These are phyloP conservation scores for Tiliacea aurago DNA, from an alignment of 2,888 invertebrate genomes.

Conservation along the genomic window DNA sequence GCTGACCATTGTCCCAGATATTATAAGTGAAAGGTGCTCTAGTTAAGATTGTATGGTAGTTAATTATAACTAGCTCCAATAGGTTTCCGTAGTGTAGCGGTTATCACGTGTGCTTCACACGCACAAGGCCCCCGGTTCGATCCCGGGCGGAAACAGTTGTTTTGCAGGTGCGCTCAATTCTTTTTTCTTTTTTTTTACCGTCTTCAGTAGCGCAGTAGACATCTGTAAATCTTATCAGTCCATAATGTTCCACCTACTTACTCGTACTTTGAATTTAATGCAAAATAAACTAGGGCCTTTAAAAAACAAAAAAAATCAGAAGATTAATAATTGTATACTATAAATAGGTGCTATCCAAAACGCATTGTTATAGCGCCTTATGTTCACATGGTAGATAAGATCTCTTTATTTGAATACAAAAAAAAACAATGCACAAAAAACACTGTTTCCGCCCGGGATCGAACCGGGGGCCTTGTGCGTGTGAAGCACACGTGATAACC, in stretches of 20 bases:
- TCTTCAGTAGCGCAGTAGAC: background rate
- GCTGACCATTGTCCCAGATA: background rate
- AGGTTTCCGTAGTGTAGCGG: constrained; percentile 94
- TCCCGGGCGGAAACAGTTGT: constrained; percentile 91
- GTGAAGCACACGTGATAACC: constrained; percentile 95
- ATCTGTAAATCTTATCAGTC: no score
- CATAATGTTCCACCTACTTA: no score
- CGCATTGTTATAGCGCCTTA: background rate
- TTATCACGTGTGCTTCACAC: constrained; percentile 95
- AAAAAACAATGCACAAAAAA: background rate
- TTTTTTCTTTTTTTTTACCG: background rate
- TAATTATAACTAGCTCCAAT: rapidly evolving
- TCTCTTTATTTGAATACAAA: background rate
- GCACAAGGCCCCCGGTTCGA: constrained; percentile 94
- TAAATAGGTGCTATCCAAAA: background rate
- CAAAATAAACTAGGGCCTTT: background rate
- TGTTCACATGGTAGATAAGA: background rate
- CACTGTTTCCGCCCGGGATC: constrained; percentile 92
- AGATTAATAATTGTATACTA: no score
- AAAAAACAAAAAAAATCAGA: no score
- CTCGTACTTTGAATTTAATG: no score
- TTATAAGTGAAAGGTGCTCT: constrained; percentile 1
- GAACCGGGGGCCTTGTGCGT: constrained; percentile 94
- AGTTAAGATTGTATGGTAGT: background rate
- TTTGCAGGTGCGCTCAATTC: background rate